phyloP scores from a whole-genome alignment of 2,888 invertebrate genomes.

The Lasioglossum zephyrum region DNA sequence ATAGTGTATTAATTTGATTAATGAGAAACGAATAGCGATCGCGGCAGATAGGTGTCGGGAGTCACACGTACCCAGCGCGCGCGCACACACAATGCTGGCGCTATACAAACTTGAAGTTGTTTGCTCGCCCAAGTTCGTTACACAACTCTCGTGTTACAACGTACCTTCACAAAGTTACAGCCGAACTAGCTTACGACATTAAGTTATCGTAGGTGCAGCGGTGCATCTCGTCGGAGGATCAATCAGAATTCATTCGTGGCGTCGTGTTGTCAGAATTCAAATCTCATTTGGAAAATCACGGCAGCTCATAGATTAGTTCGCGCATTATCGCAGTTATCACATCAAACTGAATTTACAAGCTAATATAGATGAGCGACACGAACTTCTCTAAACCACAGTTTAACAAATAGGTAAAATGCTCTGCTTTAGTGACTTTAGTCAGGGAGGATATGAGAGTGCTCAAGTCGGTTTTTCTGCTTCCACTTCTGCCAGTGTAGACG shows the following conservation, averaged over 20 bases:
- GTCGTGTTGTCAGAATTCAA: background rate
- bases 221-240: conserved; percentile 13
- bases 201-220: conserved; percentile 22
- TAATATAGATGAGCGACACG: background rate
- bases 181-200: conserved; percentile 16
- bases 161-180: conserved; percentile 4
- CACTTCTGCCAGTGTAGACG: too few species aligned
- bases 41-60: background rate
- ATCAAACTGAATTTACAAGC: background rate
- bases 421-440: too few species aligned
- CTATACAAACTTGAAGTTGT: conserved; percentile 6
- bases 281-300: background rate
- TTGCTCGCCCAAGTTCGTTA: conserved; percentile 3
- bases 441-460: too few species aligned
- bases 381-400: background rate
- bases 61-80: background rate
- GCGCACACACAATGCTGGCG: background rate
- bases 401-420: background rate
- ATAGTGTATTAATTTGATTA: background rate
- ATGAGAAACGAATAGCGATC: conserved; percentile 4
- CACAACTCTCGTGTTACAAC: conserved; percentile 6
- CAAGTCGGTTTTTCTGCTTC: too few species aligned
- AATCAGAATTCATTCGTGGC: conserved; percentile 15
- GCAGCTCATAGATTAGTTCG: background rate
- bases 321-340: background rate